Percentiles rank a stretch among this genome's conserved stretches.
Conservation (phyloP, 2,888 invertebrate species). For the Mesochorus sp. region DNA sequence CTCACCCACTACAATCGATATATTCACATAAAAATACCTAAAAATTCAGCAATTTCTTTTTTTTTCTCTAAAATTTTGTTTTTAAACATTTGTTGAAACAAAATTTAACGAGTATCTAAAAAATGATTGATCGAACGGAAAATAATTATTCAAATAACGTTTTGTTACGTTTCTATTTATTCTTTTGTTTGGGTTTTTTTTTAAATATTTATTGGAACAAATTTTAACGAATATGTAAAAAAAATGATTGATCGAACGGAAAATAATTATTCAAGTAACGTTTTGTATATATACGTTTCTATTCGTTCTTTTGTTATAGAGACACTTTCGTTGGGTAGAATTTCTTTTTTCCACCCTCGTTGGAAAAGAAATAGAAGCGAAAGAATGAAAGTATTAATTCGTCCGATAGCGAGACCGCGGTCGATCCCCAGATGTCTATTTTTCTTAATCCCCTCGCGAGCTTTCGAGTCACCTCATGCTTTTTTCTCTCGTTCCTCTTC, state of each 20-base stretch:
- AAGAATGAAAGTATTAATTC: constrained; percentile 49
- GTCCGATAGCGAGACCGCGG: constrained; percentile 59
- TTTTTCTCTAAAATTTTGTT: too few relatives aligned
- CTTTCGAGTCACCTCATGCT: constrained; percentile 55
- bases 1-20: neutral
- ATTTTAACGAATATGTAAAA: too few relatives aligned
- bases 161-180: too few relatives aligned
- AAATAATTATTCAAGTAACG: neutral
- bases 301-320: neutral
- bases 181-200: too few relatives aligned
- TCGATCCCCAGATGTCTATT: constrained; percentile 61
- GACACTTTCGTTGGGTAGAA: neutral
- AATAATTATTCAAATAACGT: neutral
- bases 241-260: neutral
- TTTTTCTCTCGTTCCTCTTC: constrained; percentile 16
- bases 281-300: neutral
- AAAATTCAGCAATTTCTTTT: too few relatives aligned
- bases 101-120: neutral
- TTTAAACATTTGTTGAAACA: too few relatives aligned
- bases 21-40: neutral
- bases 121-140: neutral
- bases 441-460: constrained; percentile 61
- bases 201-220: too few relatives aligned
- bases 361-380: constrained; percentile 8
- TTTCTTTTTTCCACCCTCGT: neutral